Conservation (phyloP, 2,797 vertebrate genomes). For the Bradypodion pumilum region DNA sequence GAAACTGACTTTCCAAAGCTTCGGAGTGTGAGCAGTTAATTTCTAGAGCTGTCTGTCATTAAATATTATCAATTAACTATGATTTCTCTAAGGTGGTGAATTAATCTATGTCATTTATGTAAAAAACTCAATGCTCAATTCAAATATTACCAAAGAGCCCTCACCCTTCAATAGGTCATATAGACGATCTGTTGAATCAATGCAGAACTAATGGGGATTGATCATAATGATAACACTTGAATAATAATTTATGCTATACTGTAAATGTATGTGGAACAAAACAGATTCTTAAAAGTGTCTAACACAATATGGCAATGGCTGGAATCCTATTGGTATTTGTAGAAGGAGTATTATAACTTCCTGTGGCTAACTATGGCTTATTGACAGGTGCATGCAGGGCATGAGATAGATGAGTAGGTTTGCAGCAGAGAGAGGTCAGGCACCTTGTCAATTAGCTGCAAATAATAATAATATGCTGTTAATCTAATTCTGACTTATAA, state of each 20-base stretch:
- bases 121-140: conserved; percentile 9
- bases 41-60: not conserved
- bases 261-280: not conserved
- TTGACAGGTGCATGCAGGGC: not conserved
- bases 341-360: too few relatives aligned
- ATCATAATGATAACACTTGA: too few relatives aligned
- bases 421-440: too few relatives aligned
- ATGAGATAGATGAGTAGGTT: not conserved
- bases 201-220: not conserved
- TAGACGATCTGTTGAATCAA: not conserved
- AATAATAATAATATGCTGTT: too few relatives aligned
- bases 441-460: too few relatives aligned
- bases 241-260: not conserved
- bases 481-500: too few relatives aligned
- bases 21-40: not conserved
- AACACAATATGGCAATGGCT: too few relatives aligned
- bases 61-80: not conserved
- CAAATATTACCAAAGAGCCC: not conserved
- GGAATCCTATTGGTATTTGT: too few relatives aligned
- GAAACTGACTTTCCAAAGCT: not conserved
- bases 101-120: not conserved
- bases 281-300: not conserved
- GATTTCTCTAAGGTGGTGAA: not conserved
- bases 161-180: not conserved
- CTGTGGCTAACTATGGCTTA: too few relatives aligned